phyloP scores from a whole-genome alignment of 2,888 invertebrate genomes.

The Calliphora vomitoria region DNA sequence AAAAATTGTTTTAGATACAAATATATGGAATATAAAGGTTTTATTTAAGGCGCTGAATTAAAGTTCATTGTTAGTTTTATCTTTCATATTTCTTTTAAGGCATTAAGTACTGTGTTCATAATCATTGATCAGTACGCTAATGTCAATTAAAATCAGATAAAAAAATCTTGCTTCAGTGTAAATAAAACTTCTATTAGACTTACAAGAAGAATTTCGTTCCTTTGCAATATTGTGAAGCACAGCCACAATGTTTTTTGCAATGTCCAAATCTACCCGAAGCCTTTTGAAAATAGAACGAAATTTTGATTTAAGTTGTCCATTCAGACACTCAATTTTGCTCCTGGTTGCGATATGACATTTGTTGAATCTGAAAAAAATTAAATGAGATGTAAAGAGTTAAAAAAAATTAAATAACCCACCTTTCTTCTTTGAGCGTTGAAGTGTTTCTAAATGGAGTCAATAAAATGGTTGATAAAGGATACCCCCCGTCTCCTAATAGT shows the following conservation, averaged over 20 bases:
- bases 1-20: too few species aligned
- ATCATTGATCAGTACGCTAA: too few species aligned
- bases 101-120: too few species aligned
- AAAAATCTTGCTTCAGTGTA: too few species aligned
- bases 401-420: conserved; percentile 31
- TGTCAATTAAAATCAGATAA: too few species aligned
- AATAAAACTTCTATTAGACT: conserved; percentile 4
- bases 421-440: conserved; percentile 57
- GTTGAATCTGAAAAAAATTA: conserved; percentile 46
- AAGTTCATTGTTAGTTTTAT: too few species aligned
- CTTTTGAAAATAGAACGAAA: conserved; percentile 62
- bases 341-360: conserved; percentile 56
- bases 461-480: conserved; percentile 57
- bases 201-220: conserved; percentile 45
- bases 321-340: conserved; percentile 59
- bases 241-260: conserved; percentile 53
- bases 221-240: conserved; percentile 55
- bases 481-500: conserved; percentile 54
- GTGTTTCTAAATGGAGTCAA: conserved; percentile 62
- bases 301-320: conserved; percentile 48
- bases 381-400: conserved; percentile 15
- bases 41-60: too few species aligned
- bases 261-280: conserved; percentile 53
- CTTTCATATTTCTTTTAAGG: too few species aligned
- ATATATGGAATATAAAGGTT: too few species aligned